Evolutionary conservation across 2,888 invertebrate genomes (phyloP).

Genomic region (Pandemis cinnamomeana): DNA sequence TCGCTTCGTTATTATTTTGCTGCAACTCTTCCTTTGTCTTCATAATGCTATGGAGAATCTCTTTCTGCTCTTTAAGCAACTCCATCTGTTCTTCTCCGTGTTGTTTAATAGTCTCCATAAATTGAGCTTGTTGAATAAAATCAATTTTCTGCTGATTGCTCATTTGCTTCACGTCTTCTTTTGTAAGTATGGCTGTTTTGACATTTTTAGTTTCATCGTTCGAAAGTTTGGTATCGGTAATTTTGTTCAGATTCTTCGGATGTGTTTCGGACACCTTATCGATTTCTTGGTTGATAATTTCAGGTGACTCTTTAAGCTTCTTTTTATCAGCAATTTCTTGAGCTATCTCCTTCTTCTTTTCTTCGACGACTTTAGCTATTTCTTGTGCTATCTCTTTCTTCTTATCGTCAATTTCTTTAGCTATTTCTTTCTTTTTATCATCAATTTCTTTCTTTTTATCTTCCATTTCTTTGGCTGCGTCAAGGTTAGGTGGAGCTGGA

Average conservation of each 20-base stretch:
- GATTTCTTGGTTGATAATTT: slow-evolving; percentile 53
- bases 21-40: slow-evolving; percentile 81
- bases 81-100: slow-evolving; percentile 88
- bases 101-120: slow-evolving; percentile 87
- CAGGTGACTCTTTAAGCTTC: slow-evolving; percentile 64
- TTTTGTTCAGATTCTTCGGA: slow-evolving; percentile 68
- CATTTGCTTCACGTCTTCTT: slow-evolving; percentile 45
- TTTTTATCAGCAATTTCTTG: slow-evolving; percentile 62
- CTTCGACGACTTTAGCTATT: slow-evolving; percentile 58
- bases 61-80: slow-evolving; percentile 87
- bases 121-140: slow-evolving; percentile 74
- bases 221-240: slow-evolving; percentile 54
- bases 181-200: slow-evolving; percentile 48
- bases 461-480: slow-evolving; percentile 45
- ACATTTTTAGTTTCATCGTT: slow-evolving; percentile 54
- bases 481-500: neutral
- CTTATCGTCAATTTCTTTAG: slow-evolving; percentile 55
- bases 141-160: slow-evolving; percentile 60
- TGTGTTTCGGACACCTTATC: slow-evolving; percentile 65
- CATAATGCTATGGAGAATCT: slow-evolving; percentile 85
- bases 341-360: slow-evolving; percentile 40
- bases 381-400: slow-evolving; percentile 48
- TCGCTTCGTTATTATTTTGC: slow-evolving; percentile 77
- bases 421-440: slow-evolving; percentile 45
- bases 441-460: slow-evolving; percentile 67